Percentiles rank a stretch among this genome's conserved stretches.
Conservation (phyloP, 2,113 vertebrate species). For the Indri indri region DNA sequence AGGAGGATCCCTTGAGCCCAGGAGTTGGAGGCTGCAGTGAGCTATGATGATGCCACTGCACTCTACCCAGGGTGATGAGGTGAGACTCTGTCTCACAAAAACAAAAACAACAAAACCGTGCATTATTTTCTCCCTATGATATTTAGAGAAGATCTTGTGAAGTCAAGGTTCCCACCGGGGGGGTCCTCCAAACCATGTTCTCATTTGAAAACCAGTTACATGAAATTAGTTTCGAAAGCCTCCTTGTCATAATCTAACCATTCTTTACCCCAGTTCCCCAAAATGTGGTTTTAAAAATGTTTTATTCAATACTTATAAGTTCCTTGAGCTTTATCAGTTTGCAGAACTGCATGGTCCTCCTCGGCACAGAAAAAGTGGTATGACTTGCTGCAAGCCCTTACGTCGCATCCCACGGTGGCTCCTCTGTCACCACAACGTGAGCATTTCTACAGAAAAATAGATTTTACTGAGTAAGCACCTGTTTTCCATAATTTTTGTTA, state of each 20-base stretch:
- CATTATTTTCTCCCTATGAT: not conserved
- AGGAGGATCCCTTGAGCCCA: too few species aligned
- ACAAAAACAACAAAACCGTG: not conserved
- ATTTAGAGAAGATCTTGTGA: not conserved
- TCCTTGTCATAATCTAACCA: not conserved
- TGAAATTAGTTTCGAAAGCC: conserved; percentile 21
- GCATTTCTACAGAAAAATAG: conserved; percentile 78
- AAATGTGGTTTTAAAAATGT: not conserved
- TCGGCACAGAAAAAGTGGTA: conserved; percentile 86
- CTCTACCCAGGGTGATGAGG: too few species aligned
- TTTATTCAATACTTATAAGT: conserved; percentile 80
- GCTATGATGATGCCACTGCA: too few species aligned
- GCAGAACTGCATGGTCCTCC: conserved; percentile 64
- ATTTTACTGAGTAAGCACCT: not conserved
- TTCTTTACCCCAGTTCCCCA: not conserved
- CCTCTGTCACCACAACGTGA: conserved; percentile 78
- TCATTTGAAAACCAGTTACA: not conserved
- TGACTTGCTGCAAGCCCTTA: conserved; percentile 73
- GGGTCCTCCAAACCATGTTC: not conserved
- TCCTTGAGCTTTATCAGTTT: conserved; percentile 69
- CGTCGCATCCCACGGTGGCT: conserved; percentile 86
- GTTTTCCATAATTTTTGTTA: conserved; percentile 2
- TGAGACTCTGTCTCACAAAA: not conserved
- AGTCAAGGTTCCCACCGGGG: not conserved
- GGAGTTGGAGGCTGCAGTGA: too few species aligned